These are phyloP conservation scores for Hylyphantes graminicola DNA, from an alignment of 1,140 invertebrate species.

Conservation along the genomic window DNA sequence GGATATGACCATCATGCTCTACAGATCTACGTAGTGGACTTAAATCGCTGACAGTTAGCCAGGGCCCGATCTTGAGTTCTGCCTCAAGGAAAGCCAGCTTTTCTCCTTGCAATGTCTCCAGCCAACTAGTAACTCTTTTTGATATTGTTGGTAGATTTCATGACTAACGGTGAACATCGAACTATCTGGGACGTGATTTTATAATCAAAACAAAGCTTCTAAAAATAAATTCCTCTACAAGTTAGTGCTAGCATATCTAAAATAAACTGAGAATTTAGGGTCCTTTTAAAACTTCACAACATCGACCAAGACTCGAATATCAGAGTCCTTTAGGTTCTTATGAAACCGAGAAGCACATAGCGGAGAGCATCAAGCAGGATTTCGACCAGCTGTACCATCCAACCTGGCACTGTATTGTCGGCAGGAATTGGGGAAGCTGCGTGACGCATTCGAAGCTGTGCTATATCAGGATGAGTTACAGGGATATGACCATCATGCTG, in stretches of 20 bases:
- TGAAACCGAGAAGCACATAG: constrained; percentile 64
- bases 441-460: constrained; percentile 64
- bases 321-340: too few relatives aligned
- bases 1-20: constrained; percentile 64
- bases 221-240: too few relatives aligned
- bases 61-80: neutral
- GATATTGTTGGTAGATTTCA: too few relatives aligned
- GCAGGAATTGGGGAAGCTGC: constrained; percentile 64
- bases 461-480: constrained; percentile 63
- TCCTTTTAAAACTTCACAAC: too few relatives aligned
- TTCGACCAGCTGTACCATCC: constrained; percentile 64
- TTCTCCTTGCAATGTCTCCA: too few relatives aligned
- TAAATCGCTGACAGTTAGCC: neutral
- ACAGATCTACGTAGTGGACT: constrained; percentile 62
- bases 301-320: too few relatives aligned
- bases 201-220: too few relatives aligned
- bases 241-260: too few relatives aligned
- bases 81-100: too few relatives aligned
- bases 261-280: too few relatives aligned
- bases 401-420: constrained; percentile 65
- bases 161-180: too few relatives aligned
- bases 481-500: constrained; percentile 64
- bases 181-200: too few relatives aligned
- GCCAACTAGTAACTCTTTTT: neutral
- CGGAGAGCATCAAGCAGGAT: constrained; percentile 65